Conservation (phyloP, 2,888 invertebrate genomes). For the Dynastes grantii region DNA sequence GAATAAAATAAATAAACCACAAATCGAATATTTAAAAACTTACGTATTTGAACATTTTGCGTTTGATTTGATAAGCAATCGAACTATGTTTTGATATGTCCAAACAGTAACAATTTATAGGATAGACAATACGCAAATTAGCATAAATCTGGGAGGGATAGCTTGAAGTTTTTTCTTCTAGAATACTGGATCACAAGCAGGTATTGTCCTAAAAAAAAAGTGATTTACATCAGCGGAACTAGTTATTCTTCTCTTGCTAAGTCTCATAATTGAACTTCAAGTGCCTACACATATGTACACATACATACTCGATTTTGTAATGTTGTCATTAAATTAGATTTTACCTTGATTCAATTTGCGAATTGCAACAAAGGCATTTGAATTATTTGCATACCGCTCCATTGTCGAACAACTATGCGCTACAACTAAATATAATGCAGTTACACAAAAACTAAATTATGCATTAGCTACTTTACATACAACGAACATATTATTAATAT, state of each 20-base stretch:
- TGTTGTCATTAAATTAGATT: not conserved
- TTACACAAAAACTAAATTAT: no score
- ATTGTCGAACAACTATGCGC: no score
- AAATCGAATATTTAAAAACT: constrained; percentile 30
- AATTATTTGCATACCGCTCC: no score
- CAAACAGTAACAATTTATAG: constrained; percentile 42
- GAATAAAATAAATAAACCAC: not conserved
- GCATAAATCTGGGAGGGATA: constrained; percentile 36
- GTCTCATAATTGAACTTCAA: constrained; percentile 20
- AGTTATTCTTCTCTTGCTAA: constrained; percentile 25
- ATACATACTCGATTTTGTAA: not conserved
- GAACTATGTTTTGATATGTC: constrained; percentile 43
- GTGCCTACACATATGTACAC: not conserved
- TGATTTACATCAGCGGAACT: constrained; percentile 39
- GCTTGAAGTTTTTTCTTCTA: constrained; percentile 37
- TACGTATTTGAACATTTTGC: constrained; percentile 58
- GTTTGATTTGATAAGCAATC: constrained; percentile 40
- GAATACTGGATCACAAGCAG: not conserved
- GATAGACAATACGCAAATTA: constrained; percentile 14
- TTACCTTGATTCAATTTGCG: constrained; percentile 1
- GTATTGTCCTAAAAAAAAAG: constrained; percentile 22
- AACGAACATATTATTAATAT: no score
- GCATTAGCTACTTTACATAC: no score
- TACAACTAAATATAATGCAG: no score
- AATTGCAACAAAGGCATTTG: constrained; percentile 5